phyloP scores from a whole-genome alignment of 2,113 vertebrate genomes.

The Actinemys pallida region DNA sequence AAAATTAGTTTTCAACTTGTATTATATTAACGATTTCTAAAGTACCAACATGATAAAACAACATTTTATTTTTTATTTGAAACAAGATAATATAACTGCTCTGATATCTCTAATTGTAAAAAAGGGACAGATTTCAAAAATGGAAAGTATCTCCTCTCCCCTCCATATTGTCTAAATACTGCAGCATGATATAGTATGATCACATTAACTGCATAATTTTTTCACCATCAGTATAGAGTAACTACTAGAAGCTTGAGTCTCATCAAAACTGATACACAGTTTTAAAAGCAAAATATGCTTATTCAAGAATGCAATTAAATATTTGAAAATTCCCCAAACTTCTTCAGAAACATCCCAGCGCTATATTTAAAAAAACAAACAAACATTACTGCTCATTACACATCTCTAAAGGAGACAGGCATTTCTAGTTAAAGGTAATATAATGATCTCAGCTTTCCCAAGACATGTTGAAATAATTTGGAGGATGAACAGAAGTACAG shows the following conservation, averaged over 20 bases:
- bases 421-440: not conserved
- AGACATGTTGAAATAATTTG: not conserved
- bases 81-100: not conserved
- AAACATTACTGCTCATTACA: not conserved
- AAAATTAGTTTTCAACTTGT: not conserved
- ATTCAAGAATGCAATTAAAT: not conserved
- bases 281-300: not conserved
- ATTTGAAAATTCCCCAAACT: not conserved
- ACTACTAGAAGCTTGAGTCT: not conserved
- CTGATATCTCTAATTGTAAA: not conserved
- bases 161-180: not conserved
- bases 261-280: not conserved
- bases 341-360: not conserved
- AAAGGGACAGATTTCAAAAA: not conserved
- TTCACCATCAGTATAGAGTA: not conserved
- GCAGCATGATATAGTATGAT: not conserved
- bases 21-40: not conserved
- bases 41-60: not conserved
- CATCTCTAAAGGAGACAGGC: not conserved
- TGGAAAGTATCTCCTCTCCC: not conserved
- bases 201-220: not conserved
- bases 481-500: not conserved
- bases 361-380: not conserved
- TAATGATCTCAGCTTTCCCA: not conserved
- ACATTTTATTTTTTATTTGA: not conserved